phyloP scores from a whole-genome alignment of 2,113 vertebrate species.

The Mobula hypostoma region DNA sequence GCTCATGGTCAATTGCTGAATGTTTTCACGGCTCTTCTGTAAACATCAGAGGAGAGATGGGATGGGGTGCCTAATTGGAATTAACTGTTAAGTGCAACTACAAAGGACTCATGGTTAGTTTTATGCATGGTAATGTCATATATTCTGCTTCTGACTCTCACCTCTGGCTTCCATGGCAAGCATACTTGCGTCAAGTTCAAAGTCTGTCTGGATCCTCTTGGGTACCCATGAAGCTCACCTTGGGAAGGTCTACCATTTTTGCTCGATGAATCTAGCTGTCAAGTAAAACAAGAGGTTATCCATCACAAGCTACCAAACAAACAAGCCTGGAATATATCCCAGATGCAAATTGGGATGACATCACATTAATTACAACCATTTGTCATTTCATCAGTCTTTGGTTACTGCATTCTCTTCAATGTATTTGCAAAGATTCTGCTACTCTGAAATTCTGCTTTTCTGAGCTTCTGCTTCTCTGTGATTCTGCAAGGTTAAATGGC shows the following conservation, averaged over 20 bases:
- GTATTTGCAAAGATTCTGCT: neutral
- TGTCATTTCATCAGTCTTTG: neutral
- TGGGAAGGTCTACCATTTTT: slow-evolving; percentile 10
- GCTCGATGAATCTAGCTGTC: neutral
- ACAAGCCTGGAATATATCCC: neutral
- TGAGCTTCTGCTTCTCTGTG: too few species aligned
- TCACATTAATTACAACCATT: neutral
- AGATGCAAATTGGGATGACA: neutral
- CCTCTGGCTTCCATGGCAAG: slow-evolving; percentile 31
- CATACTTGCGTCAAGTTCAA: slow-evolving; percentile 17
- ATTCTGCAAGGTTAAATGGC: too few species aligned
- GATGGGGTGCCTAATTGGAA: too few species aligned
- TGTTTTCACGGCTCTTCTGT: neutral
- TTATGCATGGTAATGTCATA: neutral
- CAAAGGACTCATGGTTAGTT: neutral
- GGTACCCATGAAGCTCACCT: neutral
- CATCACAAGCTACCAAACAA: neutral
- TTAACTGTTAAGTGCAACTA: neutral
- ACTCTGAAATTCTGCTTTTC: too few species aligned
- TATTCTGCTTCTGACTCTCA: slow-evolving; percentile 1
- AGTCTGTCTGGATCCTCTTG: neutral
- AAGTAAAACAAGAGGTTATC: neutral
- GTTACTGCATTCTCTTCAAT: neutral
- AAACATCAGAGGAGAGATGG: too few species aligned
- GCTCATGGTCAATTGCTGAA: neutral